Evolutionary conservation across 2,888 invertebrate species (phyloP).

Genomic region (Formica aserva): DNA sequence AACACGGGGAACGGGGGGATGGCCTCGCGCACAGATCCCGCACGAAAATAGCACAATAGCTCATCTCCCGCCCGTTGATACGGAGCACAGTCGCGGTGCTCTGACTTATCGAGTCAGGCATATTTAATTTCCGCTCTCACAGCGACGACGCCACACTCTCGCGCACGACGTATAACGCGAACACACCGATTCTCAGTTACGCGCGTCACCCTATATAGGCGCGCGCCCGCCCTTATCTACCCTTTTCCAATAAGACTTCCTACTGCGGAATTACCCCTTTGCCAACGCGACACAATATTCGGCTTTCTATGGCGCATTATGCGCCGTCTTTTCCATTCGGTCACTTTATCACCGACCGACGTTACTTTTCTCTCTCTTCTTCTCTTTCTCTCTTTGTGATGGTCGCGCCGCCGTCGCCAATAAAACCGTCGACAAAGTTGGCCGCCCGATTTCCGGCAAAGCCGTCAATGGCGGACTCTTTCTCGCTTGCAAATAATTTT

Average conservation of each 20-base stretch:
- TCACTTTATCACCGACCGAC: slow-evolving; percentile 64
- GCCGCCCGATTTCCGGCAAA: slow-evolving; percentile 52
- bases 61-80: slow-evolving; percentile 84
- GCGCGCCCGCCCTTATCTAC: slow-evolving; percentile 81
- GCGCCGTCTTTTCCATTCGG: slow-evolving; percentile 70
- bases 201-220: slow-evolving; percentile 42
- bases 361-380: background rate
- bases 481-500: slow-evolving; percentile 32
- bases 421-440: slow-evolving; percentile 57
- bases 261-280: slow-evolving; percentile 83
- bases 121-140: slow-evolving; percentile 85
- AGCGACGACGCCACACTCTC: slow-evolving; percentile 54
- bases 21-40: slow-evolving; percentile 79
- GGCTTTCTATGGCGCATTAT: slow-evolving; percentile 79
- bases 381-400: slow-evolving; percentile 18
- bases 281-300: slow-evolving; percentile 77
- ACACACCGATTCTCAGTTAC: slow-evolving; percentile 58
- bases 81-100: slow-evolving; percentile 79
- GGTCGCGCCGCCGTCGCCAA: slow-evolving; percentile 45
- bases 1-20: slow-evolving; percentile 50
- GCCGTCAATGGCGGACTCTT: slow-evolving; percentile 40
- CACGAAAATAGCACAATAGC: slow-evolving; percentile 85
- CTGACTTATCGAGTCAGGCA: slow-evolving; percentile 86
- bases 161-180: slow-evolving; percentile 27
- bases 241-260: slow-evolving; percentile 85